Base-by-base conservation (phyloP, 1,140 invertebrate species). In the Drosophila pruinosa region DNA sequence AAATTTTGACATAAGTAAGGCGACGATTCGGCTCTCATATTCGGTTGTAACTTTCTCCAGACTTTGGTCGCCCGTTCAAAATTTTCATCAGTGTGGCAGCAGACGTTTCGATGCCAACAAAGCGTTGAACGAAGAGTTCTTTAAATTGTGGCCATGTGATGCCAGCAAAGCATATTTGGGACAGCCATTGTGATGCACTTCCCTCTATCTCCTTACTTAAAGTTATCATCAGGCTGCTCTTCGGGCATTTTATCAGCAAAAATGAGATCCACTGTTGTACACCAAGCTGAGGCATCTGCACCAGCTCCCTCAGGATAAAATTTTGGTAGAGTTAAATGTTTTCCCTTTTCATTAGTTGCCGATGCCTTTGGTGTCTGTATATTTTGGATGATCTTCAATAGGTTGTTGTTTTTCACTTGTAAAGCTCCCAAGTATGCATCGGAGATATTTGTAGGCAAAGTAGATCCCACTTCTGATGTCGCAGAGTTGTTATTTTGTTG, bases 101-200 rank as follows among this genome's bases (percentile, higher is more conserved):
- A 54, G 43, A 50, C 38, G 50, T 70, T 34, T 70, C 67, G 14
- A 56, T 62, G 19, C 57, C 57, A 22, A 62, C 41, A 24, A 67
- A 68, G 38, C 64, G 45, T 41, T 68, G 54, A 10, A 68, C 14
- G 12, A 68, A 59, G 12, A 68, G 54, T 22, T 59, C 43, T 36
- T 47, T 56, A 10, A 64, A 64, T 34, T 64, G 50, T 12, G 26
- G 6, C 50, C 62, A 64, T 24, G 50, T 64, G 19, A 47, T 64
- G 62, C 39, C 62, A 26, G 50, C 50, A 56, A 54, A 45, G 62
- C 59, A 63, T 41, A 63, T 50, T 26, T 47, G 43, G 43, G 43
- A 24, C 8, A 57, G 39, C 54, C 50, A 41, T 10, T 63, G 34
- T 5, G 31, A 48, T 24, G 62, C 62, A 61, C 62, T 62, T 8